A percentile compares a stretch with the other conserved stretches of the same genome.
These are phyloP conservation scores for Sarotherodon lohbergeri DNA, from an alignment of 2,113 vertebrate species.

Conservation along the genomic window DNA sequence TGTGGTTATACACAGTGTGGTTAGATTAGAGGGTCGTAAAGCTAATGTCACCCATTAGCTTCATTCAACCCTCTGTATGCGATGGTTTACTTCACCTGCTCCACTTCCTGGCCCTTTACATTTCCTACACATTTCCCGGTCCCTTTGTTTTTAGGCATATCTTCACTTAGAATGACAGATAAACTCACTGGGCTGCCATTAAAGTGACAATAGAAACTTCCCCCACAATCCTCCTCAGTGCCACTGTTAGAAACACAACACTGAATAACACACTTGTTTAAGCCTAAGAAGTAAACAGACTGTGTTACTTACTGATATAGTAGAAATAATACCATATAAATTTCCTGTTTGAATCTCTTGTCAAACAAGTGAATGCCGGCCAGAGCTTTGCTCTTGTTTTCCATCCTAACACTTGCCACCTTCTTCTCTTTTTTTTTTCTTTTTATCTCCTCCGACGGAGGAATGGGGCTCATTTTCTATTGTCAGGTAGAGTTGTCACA, in stretches of 20 bases:
- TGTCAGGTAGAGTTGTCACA: neutral
- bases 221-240: neutral
- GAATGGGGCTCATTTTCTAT: neutral
- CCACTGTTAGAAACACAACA: neutral
- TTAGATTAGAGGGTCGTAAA: neutral
- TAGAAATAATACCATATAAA: neutral
- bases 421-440: neutral
- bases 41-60: slow-evolving; percentile 6
- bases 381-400: neutral
- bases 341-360: neutral
- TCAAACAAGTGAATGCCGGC: neutral
- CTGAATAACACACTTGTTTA: neutral
- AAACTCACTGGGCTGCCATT: neutral
- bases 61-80: neutral
- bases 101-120: neutral
- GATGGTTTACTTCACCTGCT: neutral
- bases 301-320: neutral
- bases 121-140: neutral
- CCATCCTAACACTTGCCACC: neutral
- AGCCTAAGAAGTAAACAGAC: neutral
- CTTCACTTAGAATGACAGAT: neutral
- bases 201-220: neutral
- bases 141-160: neutral
- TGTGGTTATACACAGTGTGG: slow-evolving; percentile 23
- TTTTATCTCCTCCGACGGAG: neutral